Base-by-base conservation (phyloP, 2,797 vertebrate genomes). In the Antrozous pallidus region DNA sequence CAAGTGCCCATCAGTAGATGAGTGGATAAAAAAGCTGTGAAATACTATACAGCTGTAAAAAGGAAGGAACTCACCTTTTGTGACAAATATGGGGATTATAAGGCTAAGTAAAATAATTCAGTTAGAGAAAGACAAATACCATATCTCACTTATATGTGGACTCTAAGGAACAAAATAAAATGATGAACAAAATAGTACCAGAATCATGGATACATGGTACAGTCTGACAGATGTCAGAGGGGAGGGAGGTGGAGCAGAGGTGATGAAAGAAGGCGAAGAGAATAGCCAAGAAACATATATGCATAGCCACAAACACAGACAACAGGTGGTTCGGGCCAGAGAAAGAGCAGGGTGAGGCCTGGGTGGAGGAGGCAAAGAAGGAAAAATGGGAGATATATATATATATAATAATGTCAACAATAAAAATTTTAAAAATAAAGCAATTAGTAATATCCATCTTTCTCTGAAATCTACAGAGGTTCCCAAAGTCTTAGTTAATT, bases 401-500 rank as follows among this genome's bases (percentile, higher is more conserved):
- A 67, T 67, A 33, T 36, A 17, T 67, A 67, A 65, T 33, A n/a
- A 36, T 33, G 63, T 67, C 63, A 33, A 67, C 70, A 80, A n/a
- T 84, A 87, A 84, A 75, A 45, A 82, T 65, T 79, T 95, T 36
- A 8, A 33, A 71, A 69, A 88, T 88, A 73, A 90, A 77, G 88
- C 9, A 91, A 77, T 86, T 81, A 71, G 20, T 69, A 83, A 42
- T 75, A 81, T 74, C 42, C 67, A 38, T 96, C 45, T 31, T 96
- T 94, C 93, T 71, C 83, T 91, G 26, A 88, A 81, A 70, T 70
- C 58, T 82, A 70, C 13, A 94, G 69, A 91, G 38, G 18, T 90
- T 88, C 73, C 58, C 33, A 77, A 96, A 61, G n/a, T 80, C 56
- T 67, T 54, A 79, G 70, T 58, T 85, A 90, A 92, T 91, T 93